A percentile compares a stretch with the other conserved stretches of the same genome.
phyloP scores from a whole-genome alignment of 2,797 vertebrate genomes.

The Micropoecilia bifurca region DNA sequence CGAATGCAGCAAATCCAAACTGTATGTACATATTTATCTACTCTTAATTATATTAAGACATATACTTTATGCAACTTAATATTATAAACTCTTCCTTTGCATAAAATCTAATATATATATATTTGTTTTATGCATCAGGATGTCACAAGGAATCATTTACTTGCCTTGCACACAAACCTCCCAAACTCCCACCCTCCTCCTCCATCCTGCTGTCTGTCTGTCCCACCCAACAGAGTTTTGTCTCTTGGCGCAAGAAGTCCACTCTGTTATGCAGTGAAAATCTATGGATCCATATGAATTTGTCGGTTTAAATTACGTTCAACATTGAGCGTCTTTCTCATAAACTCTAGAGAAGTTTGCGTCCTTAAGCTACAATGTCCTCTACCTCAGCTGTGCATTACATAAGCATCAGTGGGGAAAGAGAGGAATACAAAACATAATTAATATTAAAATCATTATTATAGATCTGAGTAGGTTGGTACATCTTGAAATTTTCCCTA shows the following conservation, averaged over 20 bases:
- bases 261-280: conserved; percentile 39
- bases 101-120: neutral
- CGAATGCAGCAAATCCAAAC: conserved; percentile 19
- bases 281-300: conserved; percentile 54
- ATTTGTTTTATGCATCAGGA: conserved; percentile 4
- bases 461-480: conserved; percentile 58
- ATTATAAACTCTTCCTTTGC: neutral
- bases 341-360: conserved; percentile 37
- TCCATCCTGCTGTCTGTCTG: conserved; percentile 2
- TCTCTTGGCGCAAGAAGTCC: conserved; percentile 14
- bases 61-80: conserved; percentile 7
- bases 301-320: conserved; percentile 31
- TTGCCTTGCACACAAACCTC: neutral
- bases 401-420: conserved; percentile 51
- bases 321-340: conserved; percentile 36
- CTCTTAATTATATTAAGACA: conserved; percentile 8
- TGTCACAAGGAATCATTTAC: conserved; percentile 47
- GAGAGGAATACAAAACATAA: conserved; percentile 56
- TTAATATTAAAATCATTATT: conserved; percentile 72
- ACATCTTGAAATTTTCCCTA: conserved; percentile 57
- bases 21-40: conserved; percentile 5
- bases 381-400: conserved; percentile 44
- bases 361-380: conserved; percentile 47
- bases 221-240: conserved; percentile 11
- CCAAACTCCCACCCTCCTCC: neutral